These are phyloP conservation scores for Acanthococcus lagerstroemiae DNA, from an alignment of 2,888 invertebrate genomes.

Conservation along the genomic window DNA sequence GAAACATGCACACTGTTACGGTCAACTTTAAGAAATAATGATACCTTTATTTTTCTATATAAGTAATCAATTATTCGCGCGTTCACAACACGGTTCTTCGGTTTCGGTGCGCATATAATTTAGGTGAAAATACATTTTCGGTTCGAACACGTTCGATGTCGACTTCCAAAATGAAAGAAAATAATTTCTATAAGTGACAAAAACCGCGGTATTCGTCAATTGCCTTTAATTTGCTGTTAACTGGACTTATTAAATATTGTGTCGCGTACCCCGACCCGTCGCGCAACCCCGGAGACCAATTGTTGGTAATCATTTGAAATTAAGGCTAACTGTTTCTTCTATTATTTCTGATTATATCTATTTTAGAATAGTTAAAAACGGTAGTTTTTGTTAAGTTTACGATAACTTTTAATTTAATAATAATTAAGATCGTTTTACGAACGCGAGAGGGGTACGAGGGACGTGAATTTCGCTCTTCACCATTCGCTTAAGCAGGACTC, in stretches of 20 bases:
- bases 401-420: constrained; percentile 28
- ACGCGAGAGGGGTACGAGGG: no score
- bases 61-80: constrained; percentile 25
- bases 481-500: no score
- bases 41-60: constrained; percentile 16
- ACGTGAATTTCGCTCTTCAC: no score
- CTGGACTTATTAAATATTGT: constrained; percentile 31
- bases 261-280: constrained; percentile 21
- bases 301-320: constrained; percentile 31
- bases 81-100: constrained; percentile 2
- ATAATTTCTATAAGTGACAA: constrained; percentile 31
- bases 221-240: constrained; percentile 31
- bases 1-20: constrained; percentile 15
- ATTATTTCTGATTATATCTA: constrained; percentile 31
- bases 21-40: constrained; percentile 24
- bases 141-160: constrained; percentile 28
- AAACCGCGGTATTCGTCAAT: constrained; percentile 31
- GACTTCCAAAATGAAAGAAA: constrained; percentile 27
- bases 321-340: constrained; percentile 32
- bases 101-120: constrained; percentile 10
- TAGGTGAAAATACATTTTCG: not conserved
- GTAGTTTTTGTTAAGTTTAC: constrained; percentile 31
- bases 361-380: constrained; percentile 31
- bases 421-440: constrained; percentile 22
- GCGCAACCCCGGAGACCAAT: constrained; percentile 23